A percentile compares a stretch with the other conserved stretches of the same genome.
phyloP scores from a whole-genome alignment of 2,797 vertebrate genomes.

The Propithecus deckenii region DNA sequence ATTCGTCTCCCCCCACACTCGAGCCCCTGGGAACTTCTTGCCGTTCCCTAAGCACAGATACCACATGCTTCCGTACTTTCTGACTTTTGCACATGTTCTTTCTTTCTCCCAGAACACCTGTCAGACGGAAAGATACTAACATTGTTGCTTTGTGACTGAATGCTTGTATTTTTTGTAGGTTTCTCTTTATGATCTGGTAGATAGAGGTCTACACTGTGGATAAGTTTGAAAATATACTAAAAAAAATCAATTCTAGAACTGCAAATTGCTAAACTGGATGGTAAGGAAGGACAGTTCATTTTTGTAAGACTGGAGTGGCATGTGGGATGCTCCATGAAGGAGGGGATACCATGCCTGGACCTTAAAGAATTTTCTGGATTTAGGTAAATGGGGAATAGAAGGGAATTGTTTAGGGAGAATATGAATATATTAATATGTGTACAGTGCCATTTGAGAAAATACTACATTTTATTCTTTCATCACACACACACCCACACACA shows the following conservation, averaged over 20 bases:
- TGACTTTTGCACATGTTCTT: background rate
- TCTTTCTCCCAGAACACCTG: background rate
- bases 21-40: background rate
- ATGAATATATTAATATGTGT: background rate
- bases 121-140: background rate
- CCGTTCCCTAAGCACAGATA: background rate
- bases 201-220: background rate
- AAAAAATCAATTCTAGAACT: background rate
- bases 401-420: background rate
- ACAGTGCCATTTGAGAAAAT: background rate
- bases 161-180: background rate
- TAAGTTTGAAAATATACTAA: background rate
- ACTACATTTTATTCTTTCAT: background rate
- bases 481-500: too few relatives aligned
- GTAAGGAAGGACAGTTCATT: background rate
- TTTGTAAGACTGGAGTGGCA: background rate
- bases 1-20: fast-evolving
- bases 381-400: background rate
- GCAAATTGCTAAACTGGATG: background rate
- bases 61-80: background rate
- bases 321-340: background rate
- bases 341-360: background rate
- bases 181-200: background rate
- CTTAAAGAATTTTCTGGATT: background rate
- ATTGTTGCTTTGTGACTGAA: background rate